Base-by-base conservation (phyloP, 1,140 invertebrate genomes). In the Venustaconcha ellipsiformis region DNA sequence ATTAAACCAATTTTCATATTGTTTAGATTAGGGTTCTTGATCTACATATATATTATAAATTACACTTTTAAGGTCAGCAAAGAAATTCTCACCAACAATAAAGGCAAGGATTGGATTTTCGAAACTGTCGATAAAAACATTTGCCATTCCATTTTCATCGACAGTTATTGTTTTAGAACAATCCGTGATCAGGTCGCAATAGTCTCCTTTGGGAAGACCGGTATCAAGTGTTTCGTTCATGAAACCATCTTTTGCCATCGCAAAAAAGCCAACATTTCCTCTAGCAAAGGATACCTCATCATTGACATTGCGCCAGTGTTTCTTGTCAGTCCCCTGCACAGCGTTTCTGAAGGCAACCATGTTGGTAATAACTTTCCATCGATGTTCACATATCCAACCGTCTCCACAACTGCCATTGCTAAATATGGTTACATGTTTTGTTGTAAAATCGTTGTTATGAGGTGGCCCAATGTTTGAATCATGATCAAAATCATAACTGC, bases 311-410 rank as follows among this genome's bases (percentile, higher is more conserved):
- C 70, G 72, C 62, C 70, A 83, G 48, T 71, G 37, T 18, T 60
- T 13, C 37, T 71, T 72, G 0, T n/a, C 8, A 0, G 75, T 72
- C 11, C 75, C 75, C 4, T n/a, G 69, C 11, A 76, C 75, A 18
- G 75, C 75, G 26, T 76, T 76, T 66, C 75, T 70, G 62, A 76
- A 76, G 13, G 63, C 67, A 17, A 79, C 78, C 95, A 96, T 96
- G 75, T 94, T 93, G 86, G 90, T 93, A 79, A 96, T 95, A 84
- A 94, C 93, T 13, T 93, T 88, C 95, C 95, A 96, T n/a, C 90
- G 92, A 88, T 97, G 96, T 88, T 97, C 95, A 84, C 96, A 97
- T 1, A 96, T 89, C 95, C 95, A 97, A 2, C 95, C 95, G 82
- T 93, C 93, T 1, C 90, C 92, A 81, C 95, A 96, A 2, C 18